Base-by-base conservation (phyloP, 2,888 invertebrate species). In the Lamellibrachia columna region DNA sequence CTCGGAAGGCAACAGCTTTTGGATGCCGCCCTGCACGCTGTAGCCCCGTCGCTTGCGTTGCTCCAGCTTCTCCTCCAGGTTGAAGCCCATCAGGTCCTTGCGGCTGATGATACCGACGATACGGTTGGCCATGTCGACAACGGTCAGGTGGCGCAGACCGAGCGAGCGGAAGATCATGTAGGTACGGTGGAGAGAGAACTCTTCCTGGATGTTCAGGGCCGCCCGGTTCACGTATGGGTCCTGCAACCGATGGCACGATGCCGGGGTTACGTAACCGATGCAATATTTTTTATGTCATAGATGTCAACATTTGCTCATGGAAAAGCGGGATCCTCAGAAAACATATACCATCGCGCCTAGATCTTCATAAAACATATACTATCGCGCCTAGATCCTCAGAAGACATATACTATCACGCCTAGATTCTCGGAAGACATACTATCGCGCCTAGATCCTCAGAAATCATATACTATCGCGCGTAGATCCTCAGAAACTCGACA, bases 61-160 rank as follows among this genome's bases (percentile, higher is more conserved):
- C 11, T 95, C 94, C n/a, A 96, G 94, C 52, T 93, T 93, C 91
- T 93, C 94, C 92, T 94, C 93, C 53, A 94, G 92, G 58, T 93
- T 92, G 93, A 94, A 94, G 58, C 94, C 95, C 95, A 96, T 95
- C 90, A 96, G 94, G 94, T 96, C 96, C 93, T 96, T 96, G 8
- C 96, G 93, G 6, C 96, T 95, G 53, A 96, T 94, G 28, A 96
- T 95, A 90, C 96, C 96, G 40, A 94, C 94, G 7, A 95, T 95
- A 92, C 95, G 94, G 93, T 96, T 96, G 7, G 93, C 92, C 28
- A 94, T 93, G 93, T 96, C 95, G 7, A 95, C 94, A 4, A 96
- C 95, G 7, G 95, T 94, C 92, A 96, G 94, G 92, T 96, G 96
- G 9, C 96, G 95, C 11, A 96, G 94, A 15, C 96, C 96, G 60